Evolutionary conservation across 2,797 vertebrate genomes (phyloP), one percentile per base, ranked within the genome.

Genomic region (Sebastes matsubarae): DNA sequence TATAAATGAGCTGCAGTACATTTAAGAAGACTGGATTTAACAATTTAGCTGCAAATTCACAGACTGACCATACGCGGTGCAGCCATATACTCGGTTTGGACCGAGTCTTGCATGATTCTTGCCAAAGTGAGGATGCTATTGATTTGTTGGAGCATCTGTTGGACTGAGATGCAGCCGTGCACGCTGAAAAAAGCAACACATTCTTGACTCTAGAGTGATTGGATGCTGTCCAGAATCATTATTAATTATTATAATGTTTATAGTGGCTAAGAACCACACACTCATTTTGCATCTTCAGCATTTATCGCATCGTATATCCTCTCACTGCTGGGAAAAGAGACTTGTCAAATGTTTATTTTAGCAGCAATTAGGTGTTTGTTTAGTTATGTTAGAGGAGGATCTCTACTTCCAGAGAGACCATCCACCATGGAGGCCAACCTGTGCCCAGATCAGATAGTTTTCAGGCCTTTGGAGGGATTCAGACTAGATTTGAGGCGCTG

Each of bases 81-180:
- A 50, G 46, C 46, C 18, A 50, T 50, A 50, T 20, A 50, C 46
- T 50, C 18, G 46, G 46, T 46, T 46, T 46, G 14, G 42, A 46
- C 42, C 16, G 42, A 46, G 42, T 46, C 42, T 68, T 75, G 79
- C 32, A 8, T 30, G 64, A 58, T 79, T 81, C 46, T 60, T 78
- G 68, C 80, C 85, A 86, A 72, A 65, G 46, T 72, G 32, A 30
- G 70, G 57, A 70, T 64, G 64, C 30, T 67, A 83, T 30, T 82
- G 73, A 88, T 82, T 86, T 72, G 80, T 73, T n/a, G 65, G 83
- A 89, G 84, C 89, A 80, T 92, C 61, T 32, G 81, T 12, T 79
- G 75, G 75, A 79, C 75, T 59, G 70, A 82, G 76, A 83, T 14
- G 68, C 72, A 70, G 76, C 69, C 73, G 25, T 29, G 72, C 70